Conservation (phyloP, 2,888 invertebrate genomes). For the Aelia acuminata region DNA sequence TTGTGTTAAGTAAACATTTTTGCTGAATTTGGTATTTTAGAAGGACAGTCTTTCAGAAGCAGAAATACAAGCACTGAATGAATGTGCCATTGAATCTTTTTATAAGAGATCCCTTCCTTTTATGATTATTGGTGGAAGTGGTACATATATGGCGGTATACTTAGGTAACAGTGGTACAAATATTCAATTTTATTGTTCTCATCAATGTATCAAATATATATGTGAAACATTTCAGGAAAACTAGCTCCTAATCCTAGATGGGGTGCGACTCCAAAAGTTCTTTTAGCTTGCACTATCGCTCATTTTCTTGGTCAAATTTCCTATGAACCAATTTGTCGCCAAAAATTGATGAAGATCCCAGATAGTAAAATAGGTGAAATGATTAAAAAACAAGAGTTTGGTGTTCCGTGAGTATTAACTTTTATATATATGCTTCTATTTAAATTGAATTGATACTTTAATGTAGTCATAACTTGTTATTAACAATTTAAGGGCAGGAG, state of each 20-base stretch:
- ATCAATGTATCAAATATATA: not conserved
- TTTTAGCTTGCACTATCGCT: conserved; percentile 27
- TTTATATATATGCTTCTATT: not conserved
- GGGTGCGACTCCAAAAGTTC: conserved; percentile 32
- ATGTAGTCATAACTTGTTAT: no score
- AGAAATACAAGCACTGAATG: conserved; percentile 24
- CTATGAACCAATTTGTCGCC: not conserved
- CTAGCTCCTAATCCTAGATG: conserved; percentile 17
- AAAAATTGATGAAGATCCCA: conserved; percentile 18
- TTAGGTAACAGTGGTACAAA: conserved; percentile 71
- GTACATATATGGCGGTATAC: conserved; percentile 77
- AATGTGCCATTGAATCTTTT: conserved; percentile 86
- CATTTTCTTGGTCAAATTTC: conserved; percentile 41
- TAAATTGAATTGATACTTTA: no score
- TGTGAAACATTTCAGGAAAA: not conserved
- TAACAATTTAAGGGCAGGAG: no score
- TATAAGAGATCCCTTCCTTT: conserved; percentile 81
- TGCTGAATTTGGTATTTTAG: conserved; percentile 11
- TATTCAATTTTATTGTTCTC: not conserved
- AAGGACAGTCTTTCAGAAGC: not conserved
- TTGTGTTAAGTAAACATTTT: not conserved
- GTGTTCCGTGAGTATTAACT: conserved; percentile 47
- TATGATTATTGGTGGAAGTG: conserved; percentile 75
- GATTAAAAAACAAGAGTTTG: not conserved
- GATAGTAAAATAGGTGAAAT: conserved; percentile 47